Conservation (phyloP, 92 coral and sea anemone species). For the Metridium senile region DNA sequence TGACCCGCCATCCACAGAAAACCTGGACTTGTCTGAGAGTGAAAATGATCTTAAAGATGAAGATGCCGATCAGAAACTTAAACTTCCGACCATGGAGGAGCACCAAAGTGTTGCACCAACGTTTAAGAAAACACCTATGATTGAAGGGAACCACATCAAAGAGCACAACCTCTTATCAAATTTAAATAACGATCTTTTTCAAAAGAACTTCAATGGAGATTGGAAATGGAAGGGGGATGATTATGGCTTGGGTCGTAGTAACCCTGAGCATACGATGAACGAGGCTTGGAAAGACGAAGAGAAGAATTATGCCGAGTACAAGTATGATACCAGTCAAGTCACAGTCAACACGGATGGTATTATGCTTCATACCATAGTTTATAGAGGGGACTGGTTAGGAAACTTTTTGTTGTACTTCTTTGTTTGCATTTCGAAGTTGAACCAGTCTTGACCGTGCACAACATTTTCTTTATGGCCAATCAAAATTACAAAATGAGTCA, state of each 20-base stretch:
- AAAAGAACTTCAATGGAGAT: background rate
- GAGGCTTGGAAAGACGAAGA: conserved; percentile 40
- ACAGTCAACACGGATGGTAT: conserved; percentile 53
- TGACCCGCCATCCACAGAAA: conserved; percentile 3
- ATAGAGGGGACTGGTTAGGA: too few relatives aligned
- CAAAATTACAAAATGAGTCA: too few relatives aligned
- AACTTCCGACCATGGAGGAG: background rate
- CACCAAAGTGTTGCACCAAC: background rate
- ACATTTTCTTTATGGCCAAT: too few relatives aligned
- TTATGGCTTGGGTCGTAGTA: conserved; percentile 3
- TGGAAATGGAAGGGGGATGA: conserved; percentile 12
- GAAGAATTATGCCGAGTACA: conserved; percentile 67
- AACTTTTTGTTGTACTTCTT: too few relatives aligned
- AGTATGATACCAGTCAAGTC: conserved; percentile 58
- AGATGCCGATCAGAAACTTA: background rate
- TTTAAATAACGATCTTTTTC: background rate
- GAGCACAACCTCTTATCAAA: background rate
- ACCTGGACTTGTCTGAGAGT: conserved; percentile 12
- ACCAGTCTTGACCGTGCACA: too few relatives aligned
- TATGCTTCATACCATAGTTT: too few relatives aligned
- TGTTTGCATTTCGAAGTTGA: too few relatives aligned
- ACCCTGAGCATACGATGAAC: conserved; percentile 4
- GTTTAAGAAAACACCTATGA: background rate
- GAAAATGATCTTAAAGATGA: background rate
- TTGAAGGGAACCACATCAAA: conserved; percentile 28